A percentile compares a stretch with the other conserved stretches of the same genome.
These are phyloP conservation scores for Sardina pilchardus DNA, from an alignment of 2,113 vertebrate species.

Conservation along the genomic window DNA sequence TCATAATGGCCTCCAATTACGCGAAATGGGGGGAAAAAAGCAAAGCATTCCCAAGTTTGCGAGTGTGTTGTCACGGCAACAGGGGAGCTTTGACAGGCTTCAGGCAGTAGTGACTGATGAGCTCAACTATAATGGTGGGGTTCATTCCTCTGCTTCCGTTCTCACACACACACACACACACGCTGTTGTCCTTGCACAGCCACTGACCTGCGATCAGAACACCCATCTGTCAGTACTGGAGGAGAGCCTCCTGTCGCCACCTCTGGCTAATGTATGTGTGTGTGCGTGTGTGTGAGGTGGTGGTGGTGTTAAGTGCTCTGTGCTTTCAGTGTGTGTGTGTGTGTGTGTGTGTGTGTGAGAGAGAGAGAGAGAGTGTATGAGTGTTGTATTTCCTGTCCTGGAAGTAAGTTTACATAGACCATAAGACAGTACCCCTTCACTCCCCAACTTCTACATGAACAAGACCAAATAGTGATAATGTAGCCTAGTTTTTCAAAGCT, in stretches of 20 bases:
- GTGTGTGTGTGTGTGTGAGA: too few species aligned
- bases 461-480: too few species aligned
- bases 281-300: not conserved
- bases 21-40: not conserved
- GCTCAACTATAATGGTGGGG: slow-evolving; percentile 70
- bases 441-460: too few species aligned
- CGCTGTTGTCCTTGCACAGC: slow-evolving; percentile 57
- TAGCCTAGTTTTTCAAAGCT: too few species aligned
- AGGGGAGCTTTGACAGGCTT: slow-evolving; percentile 66
- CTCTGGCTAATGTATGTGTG: slow-evolving; percentile 27
- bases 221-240: slow-evolving; percentile 48
- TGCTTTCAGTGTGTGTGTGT: too few species aligned
- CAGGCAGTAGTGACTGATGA: slow-evolving; percentile 72
- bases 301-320: too few species aligned
- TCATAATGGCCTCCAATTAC: not conserved
- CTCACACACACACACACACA: slow-evolving; percentile 43
- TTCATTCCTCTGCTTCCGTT: slow-evolving; percentile 51
- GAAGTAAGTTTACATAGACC: too few species aligned
- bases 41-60: slow-evolving; percentile 61
- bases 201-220: slow-evolving; percentile 60
- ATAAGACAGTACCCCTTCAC: too few species aligned
- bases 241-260: slow-evolving; percentile 40
- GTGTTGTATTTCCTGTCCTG: too few species aligned
- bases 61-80: slow-evolving; percentile 73
- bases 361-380: too few species aligned